These are phyloP conservation scores for Carlito syrichta DNA, from an alignment of 2,113 vertebrate genomes.

Conservation along the genomic window DNA sequence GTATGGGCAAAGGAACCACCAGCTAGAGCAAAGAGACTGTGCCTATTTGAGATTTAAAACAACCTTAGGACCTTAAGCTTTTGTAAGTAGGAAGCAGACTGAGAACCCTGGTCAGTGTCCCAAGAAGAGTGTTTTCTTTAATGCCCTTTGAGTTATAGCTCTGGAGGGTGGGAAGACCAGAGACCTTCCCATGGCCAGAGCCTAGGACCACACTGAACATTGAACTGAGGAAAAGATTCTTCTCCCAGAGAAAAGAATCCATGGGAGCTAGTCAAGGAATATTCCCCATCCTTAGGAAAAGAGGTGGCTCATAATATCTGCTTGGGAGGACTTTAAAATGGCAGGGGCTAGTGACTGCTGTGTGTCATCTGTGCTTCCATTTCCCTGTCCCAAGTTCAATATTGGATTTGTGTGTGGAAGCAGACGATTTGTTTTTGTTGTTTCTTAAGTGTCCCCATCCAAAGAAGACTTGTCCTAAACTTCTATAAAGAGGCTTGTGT, in stretches of 20 bases:
- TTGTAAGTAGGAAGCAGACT: neutral
- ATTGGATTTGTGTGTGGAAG: neutral
- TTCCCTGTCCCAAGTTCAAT: neutral
- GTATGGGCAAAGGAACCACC: neutral
- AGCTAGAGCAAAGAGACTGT: neutral
- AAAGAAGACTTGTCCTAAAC: neutral
- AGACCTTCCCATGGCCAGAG: neutral
- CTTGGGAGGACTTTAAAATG: too few relatives aligned
- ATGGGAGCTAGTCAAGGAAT: neutral
- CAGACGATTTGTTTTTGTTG: neutral
- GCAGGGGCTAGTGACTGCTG: neutral
- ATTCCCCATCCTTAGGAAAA: neutral
- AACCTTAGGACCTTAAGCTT: neutral
- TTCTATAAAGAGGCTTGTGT: neutral
- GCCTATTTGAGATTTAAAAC: neutral
- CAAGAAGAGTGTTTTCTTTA: neutral
- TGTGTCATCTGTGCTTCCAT: neutral
- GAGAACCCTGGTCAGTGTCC: neutral
- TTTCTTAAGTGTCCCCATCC: neutral
- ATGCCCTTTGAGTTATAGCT: neutral
- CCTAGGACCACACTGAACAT: neutral
- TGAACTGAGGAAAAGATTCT: neutral
- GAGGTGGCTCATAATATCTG: neutral
- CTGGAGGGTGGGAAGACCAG: neutral
- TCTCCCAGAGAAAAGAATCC: neutral